Evolutionary conservation across 2,797 vertebrate species (phyloP).

Genomic region (Pyrocephalus nanus): DNA sequence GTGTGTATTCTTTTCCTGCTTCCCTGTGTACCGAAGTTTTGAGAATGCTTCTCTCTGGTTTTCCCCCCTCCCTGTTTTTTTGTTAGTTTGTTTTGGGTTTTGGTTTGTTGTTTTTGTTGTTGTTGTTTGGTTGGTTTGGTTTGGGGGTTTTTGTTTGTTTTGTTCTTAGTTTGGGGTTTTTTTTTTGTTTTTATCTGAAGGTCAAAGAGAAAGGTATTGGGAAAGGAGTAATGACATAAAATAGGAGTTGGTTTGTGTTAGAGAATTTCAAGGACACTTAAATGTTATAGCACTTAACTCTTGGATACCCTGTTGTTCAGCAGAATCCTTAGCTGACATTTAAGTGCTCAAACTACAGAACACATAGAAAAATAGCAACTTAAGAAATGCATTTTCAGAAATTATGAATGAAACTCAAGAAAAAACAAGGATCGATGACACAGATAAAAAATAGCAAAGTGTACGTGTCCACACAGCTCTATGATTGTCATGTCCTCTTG

Average conservation of each 20-base stretch:
- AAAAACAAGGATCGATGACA: not conserved
- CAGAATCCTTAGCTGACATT: not conserved
- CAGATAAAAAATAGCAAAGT: not conserved
- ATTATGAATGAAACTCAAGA: not conserved
- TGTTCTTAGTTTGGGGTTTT: not conserved
- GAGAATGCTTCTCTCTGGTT: not conserved
- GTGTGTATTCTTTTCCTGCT: not conserved
- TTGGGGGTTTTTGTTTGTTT: not conserved
- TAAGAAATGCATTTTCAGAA: not conserved
- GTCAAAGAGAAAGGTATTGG: not conserved
- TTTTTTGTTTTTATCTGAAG: not conserved
- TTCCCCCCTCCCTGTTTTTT: too few relatives aligned
- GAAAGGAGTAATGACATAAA: not conserved
- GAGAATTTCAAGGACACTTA: not conserved
- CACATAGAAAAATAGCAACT: not conserved
- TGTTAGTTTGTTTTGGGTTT: too few relatives aligned
- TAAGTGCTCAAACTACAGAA: not conserved
- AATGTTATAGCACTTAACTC: not conserved
- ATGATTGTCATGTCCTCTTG: fast-evolving
- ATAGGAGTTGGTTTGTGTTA: not conserved
- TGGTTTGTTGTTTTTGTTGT: not conserved
- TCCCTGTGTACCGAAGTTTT: not conserved
- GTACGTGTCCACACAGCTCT: not conserved
- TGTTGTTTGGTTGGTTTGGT: not conserved
- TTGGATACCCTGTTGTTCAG: not conserved